Conservation (phyloP, 2,888 invertebrate species). For the Latheticus oryzae region DNA sequence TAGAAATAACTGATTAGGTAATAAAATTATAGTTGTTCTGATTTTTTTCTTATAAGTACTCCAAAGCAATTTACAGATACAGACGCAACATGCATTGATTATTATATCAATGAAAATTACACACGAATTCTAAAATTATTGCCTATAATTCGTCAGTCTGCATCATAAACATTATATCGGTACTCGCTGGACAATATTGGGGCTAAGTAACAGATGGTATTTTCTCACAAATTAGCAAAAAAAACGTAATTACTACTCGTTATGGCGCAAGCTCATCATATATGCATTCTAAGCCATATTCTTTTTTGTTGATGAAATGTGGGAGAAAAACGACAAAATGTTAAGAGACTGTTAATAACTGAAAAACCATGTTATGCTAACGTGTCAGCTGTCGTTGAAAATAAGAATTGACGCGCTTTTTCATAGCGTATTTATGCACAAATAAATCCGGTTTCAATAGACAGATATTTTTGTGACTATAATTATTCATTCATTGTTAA, state of each 20-base stretch:
- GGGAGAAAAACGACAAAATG: too few relatives aligned
- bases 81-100: slow-evolving; percentile 26
- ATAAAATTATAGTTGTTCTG: slow-evolving; percentile 18
- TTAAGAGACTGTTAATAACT: too few relatives aligned
- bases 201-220: slow-evolving; percentile 14
- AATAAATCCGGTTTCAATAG: too few relatives aligned
- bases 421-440: too few relatives aligned
- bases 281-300: too few relatives aligned
- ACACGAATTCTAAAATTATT: slow-evolving; percentile 11
- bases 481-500: too few relatives aligned
- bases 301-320: too few relatives aligned
- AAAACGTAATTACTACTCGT: slow-evolving; percentile 8
- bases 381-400: too few relatives aligned
- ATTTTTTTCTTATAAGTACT: slow-evolving; percentile 15
- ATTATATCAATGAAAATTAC: slow-evolving; percentile 15
- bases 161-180: slow-evolving; percentile 7
- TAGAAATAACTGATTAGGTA: slow-evolving; percentile 24
- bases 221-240: slow-evolving; percentile 8
- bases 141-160: slow-evolving; percentile 9
- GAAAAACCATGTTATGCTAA: too few relatives aligned
- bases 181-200: slow-evolving; percentile 5
- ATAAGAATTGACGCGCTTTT: too few relatives aligned
- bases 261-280: slow-evolving; percentile 7
- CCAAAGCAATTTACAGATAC: slow-evolving; percentile 13
- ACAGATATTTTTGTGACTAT: too few relatives aligned